phyloP scores from a whole-genome alignment of 1,140 invertebrate species.

The Lucilia sericata region DNA sequence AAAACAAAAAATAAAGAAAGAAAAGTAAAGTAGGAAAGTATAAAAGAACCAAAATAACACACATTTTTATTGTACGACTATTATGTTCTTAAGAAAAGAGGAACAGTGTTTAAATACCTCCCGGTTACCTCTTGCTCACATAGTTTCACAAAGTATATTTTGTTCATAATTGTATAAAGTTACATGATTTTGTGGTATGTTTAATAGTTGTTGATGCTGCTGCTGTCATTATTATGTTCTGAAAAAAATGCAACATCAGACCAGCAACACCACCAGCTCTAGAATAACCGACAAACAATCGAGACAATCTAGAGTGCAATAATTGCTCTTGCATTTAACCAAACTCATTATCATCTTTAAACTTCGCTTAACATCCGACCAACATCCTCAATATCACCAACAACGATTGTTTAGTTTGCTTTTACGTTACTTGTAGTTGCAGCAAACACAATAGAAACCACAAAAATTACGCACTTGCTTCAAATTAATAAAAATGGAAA shows the following conservation, averaged over 20 bases:
- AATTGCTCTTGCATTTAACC: constrained; percentile 19
- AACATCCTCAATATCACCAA: neutral
- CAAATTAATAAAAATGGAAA: no score
- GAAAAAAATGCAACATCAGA: neutral
- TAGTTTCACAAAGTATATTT: neutral
- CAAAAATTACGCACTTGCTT: no score
- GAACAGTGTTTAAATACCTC: neutral
- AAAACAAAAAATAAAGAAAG: neutral
- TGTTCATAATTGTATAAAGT: constrained; percentile 29
- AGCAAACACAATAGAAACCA: no score
- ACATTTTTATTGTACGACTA: neutral
- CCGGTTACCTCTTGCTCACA: neutral
- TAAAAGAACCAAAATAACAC: neutral
- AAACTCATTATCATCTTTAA: constrained; percentile 25
- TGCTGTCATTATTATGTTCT: neutral
- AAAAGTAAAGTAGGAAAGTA: neutral
- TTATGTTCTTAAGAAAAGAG: neutral
- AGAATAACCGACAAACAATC: constrained; percentile 31
- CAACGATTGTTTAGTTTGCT: neutral
- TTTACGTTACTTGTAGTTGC: neutral
- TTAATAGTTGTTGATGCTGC: neutral
- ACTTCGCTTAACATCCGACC: constrained; percentile 11
- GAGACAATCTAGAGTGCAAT: constrained; percentile 21
- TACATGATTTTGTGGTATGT: constrained; percentile 38
- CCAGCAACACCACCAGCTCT: neutral